Percentiles rank a stretch among this genome's conserved stretches.
Conservation (phyloP, 2,888 invertebrate genomes). For the Ormyrus labotus region DNA sequence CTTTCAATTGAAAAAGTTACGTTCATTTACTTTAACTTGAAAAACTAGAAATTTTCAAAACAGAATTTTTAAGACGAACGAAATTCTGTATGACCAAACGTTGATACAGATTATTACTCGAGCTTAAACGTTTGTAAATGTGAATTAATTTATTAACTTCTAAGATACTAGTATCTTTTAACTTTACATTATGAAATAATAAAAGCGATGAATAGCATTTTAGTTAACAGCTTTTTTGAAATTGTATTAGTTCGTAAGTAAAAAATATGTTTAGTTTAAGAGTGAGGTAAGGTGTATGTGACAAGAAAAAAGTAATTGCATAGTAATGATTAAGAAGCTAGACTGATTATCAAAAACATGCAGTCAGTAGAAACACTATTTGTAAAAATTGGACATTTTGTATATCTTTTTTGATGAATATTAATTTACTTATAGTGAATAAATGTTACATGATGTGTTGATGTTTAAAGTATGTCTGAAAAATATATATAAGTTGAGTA, state of each 20-base stretch:
- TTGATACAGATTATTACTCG: constrained; percentile 54
- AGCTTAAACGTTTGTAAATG: constrained; percentile 56
- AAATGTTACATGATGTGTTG: background rate
- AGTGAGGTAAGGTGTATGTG: too few relatives aligned
- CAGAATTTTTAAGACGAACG: constrained; percentile 53
- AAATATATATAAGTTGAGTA: constrained; percentile 4
- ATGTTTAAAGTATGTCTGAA: background rate
- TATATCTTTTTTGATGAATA: constrained; percentile 27
- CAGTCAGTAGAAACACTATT: constrained; percentile 7
- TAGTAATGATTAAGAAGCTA: too few relatives aligned
- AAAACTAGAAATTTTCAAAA: constrained; percentile 30
- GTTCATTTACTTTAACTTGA: constrained; percentile 1
- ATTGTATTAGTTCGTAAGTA: too few relatives aligned
- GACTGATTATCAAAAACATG: constrained; percentile 30
- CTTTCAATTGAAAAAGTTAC: constrained; percentile 6
- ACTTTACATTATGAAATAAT: too few relatives aligned
- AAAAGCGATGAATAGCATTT: background rate
- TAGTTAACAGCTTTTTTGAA: background rate
- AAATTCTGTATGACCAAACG: constrained; percentile 6
- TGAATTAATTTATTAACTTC: too few relatives aligned
- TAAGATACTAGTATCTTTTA: too few relatives aligned
- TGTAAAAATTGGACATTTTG: constrained; percentile 12
- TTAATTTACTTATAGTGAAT: constrained; percentile 24
- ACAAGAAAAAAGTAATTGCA: background rate
- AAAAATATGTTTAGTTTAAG: too few relatives aligned